Evolutionary conservation across 2,113 vertebrate genomes (phyloP), one percentile per base, ranked within the genome.

Genomic region (Odontophorus gujanensis): DNA sequence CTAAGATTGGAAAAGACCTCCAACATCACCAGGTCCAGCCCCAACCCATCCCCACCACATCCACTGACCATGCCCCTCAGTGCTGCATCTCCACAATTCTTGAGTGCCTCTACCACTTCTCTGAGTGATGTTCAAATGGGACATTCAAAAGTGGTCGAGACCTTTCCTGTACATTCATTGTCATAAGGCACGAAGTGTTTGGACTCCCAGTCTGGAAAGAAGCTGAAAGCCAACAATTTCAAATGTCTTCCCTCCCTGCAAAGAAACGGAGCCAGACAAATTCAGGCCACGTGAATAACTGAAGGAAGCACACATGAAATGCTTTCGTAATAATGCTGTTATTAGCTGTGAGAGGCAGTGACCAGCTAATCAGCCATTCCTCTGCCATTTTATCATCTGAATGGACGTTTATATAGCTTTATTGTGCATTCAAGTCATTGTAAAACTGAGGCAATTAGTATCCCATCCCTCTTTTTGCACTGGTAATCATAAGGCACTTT

Each of bases 401-500:
- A 68, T 32, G 3, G 40, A 89, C 82, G 36, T 93, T 89, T 82
- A n/a, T 62, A 59, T 53, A 87, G 75, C 75, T 81, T 38, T 75
- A n/a, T 25, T 75, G 48, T 10, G 0, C 65, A 58, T 61, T 87
- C 85, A 75, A 71, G 88, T 17, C 4, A 1, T 68, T 53, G 65
- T 50, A 75, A 69, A 81, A 11, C 19, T 95, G 73, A 81, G 38
- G 66, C 25, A 75, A 94, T 95, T 95, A 92, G 75, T 69, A 81
- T 84, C 82, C 91, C 30, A 8, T 48, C 13, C 57, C 13, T 89
- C 69, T 75, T 83, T 71, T 75, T 21, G 25, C 18, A 2, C 34
- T n/a, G 47, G 32, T 43, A 77, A 53, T 91, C 75, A 53, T 1
- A 38, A 76, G 55, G 26, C 16, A 34, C 9, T 42, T 25, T 50